These are phyloP conservation scores for Hymenochirus boettgeri DNA, from an alignment of 2,113 vertebrate genomes.

Conservation along the genomic window DNA sequence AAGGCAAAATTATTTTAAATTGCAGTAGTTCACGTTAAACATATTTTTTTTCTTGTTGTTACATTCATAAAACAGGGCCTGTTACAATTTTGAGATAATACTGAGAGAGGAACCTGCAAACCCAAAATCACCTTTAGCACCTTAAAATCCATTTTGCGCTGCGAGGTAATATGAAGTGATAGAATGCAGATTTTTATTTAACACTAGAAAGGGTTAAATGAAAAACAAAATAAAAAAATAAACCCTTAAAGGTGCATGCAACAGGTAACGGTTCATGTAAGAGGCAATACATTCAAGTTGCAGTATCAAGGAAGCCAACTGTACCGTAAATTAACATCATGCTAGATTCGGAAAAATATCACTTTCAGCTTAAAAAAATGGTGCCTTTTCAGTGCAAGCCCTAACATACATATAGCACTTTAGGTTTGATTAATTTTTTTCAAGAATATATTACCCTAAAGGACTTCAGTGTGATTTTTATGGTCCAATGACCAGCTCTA, in stretches of 20 bases:
- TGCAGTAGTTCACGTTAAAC: slow-evolving; percentile 94
- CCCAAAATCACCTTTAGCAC: slow-evolving; percentile 71
- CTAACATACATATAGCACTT: too few species aligned
- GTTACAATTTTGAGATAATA: slow-evolving; percentile 66
- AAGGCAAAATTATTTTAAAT: slow-evolving; percentile 96
- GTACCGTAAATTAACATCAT: background rate
- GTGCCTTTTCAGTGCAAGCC: too few species aligned
- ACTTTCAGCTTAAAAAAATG: too few species aligned
- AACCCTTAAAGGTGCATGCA: slow-evolving; percentile 63
- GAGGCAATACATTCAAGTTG: slow-evolving; percentile 91
- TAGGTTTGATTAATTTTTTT: too few species aligned
- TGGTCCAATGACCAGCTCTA: too few species aligned
- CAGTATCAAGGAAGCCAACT: slow-evolving; percentile 26
- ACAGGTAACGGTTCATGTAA: slow-evolving; percentile 54
- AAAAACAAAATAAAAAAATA: too few species aligned
- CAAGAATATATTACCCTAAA: too few species aligned
- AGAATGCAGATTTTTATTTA: background rate
- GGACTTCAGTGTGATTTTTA: too few species aligned
- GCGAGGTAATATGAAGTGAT: slow-evolving; percentile 9
- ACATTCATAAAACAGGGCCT: slow-evolving; percentile 97
- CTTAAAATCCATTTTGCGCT: slow-evolving; percentile 29
- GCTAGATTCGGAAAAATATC: background rate
- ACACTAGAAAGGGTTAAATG: slow-evolving; percentile 18
- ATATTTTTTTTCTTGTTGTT: slow-evolving; percentile 88
- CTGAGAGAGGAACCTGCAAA: slow-evolving; percentile 59